Evolutionary conservation across 2,113 vertebrate genomes (phyloP).

Genomic region (Semicossyphus pulcher): DNA sequence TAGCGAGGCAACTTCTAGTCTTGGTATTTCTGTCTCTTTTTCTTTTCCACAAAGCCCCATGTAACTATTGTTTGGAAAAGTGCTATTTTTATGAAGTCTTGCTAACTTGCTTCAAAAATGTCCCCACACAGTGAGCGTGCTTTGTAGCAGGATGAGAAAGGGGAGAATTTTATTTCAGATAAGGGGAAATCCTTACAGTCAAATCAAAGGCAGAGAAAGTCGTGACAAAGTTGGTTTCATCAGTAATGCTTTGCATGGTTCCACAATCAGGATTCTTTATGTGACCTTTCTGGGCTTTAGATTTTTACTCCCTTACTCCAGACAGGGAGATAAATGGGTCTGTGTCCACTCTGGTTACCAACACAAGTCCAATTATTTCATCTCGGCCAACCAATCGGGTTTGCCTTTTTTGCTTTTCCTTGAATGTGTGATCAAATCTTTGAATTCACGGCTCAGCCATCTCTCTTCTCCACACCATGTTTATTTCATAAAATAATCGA

Average conservation of each 20-base stretch:
- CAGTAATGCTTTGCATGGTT: conserved; percentile 29
- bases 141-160: neutral
- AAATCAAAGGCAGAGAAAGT: conserved; percentile 1
- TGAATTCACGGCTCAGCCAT: conserved; percentile 6
- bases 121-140: neutral
- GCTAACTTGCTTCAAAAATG: neutral
- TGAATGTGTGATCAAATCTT: conserved; percentile 56
- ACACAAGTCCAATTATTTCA: conserved; percentile 63
- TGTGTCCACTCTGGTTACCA: conserved; percentile 60
- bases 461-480: conserved; percentile 40
- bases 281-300: conserved; percentile 55
- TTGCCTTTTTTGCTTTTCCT: conserved; percentile 38
- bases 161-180: neutral
- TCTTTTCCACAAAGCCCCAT: neutral
- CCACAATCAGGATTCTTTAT: conserved; percentile 27
- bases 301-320: conserved; percentile 36
- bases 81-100: neutral
- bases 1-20: neutral
- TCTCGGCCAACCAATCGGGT: conserved; percentile 40
- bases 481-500: conserved; percentile 72
- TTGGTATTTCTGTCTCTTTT: neutral
- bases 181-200: neutral
- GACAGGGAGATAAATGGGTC: conserved; percentile 67
- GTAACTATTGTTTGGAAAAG: neutral
- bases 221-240: conserved; percentile 6